These are phyloP conservation scores for Trichechus manatus DNA, from an alignment of 2,113 vertebrate genomes.

Conservation along the genomic window DNA sequence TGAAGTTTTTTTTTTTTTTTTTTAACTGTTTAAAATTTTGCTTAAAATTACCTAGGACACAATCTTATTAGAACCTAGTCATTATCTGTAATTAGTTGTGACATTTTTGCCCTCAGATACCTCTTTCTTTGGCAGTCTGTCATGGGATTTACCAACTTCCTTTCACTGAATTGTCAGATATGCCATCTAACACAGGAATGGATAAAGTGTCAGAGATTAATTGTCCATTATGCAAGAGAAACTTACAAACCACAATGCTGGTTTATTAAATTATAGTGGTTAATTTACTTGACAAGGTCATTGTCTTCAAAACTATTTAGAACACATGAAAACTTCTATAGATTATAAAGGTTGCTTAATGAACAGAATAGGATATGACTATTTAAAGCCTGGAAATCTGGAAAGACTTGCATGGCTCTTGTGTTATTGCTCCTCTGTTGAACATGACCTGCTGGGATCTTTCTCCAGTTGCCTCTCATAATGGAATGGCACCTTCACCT, in stretches of 20 bases:
- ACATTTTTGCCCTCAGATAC: slow-evolving; percentile 1
- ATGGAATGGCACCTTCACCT: slow-evolving; percentile 24
- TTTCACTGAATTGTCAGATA: slow-evolving; percentile 44
- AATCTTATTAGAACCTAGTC: slow-evolving; percentile 49
- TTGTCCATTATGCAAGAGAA: slow-evolving; percentile 1
- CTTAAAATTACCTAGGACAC: slow-evolving; percentile 42
- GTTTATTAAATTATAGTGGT: not conserved
- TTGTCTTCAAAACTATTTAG: not conserved
- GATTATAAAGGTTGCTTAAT: not conserved
- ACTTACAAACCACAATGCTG: slow-evolving; percentile 28
- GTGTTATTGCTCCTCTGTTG: not conserved
- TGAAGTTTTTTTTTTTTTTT: not conserved
- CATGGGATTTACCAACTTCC: not conserved
- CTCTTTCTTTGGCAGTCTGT: not conserved
- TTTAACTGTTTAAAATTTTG: slow-evolving; percentile 18
- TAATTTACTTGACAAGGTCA: not conserved
- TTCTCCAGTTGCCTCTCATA: not conserved
- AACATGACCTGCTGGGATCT: not conserved
- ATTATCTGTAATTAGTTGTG: not conserved
- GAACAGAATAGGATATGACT: not conserved
- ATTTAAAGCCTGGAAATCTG: not conserved
- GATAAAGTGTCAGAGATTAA: not conserved
- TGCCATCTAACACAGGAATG: not conserved
- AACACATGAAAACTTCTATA: slow-evolving; percentile 28
- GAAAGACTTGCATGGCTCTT: not conserved